Base-by-base conservation (phyloP, 2,888 invertebrate species). In the Noctua janthe region DNA sequence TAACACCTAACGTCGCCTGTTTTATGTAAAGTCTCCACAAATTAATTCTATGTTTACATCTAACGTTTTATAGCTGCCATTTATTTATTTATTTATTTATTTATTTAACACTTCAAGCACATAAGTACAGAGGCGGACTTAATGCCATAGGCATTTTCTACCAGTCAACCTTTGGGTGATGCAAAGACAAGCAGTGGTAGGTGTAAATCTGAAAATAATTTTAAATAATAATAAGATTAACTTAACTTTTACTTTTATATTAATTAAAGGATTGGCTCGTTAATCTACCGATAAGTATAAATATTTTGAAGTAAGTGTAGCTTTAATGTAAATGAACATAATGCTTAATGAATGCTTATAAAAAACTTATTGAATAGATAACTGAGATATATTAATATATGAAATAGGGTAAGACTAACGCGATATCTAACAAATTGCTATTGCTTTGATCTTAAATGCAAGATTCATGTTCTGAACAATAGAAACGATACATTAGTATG, bases 1-100 rank as follows among this genome's bases (percentile, higher is more conserved):
- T 88, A 81, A 79, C 76, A 47, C 39, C 70, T 74, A 76, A 81
- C 72, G 78, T 87, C 83, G 62, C 64, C 88, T 88, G 88, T 83
- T 84, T 87, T 79, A 80, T 85, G 80, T 86, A 51, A 86, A 82
- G 72, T 83, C 81, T 82, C 13, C 43, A 83, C 77, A 83, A 84
- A 90, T 90, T 81, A 83, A 62, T 80, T 80, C 56, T 29, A 74
- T 76, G 73, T 87, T 86, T 75, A 84, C 39, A 20, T 81, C 47
- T 70, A 43, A 69, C 69, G 66, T 69, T 87, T 80, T 77, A 85
- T 71, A n/a, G 69, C n/a, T 71, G 73, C 47, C 51, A 82, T 80
- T 72, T n/a, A n/a, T n/a, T n/a, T n/a, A n/a, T n/a, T n/a, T n/a
- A n/a, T n/a, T n/a, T n/a, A n/a, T n/a, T n/a, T n/a, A n/a, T n/a